Conservation (phyloP, 2,888 invertebrate species). For the Trissonchulus sp. region DNA sequence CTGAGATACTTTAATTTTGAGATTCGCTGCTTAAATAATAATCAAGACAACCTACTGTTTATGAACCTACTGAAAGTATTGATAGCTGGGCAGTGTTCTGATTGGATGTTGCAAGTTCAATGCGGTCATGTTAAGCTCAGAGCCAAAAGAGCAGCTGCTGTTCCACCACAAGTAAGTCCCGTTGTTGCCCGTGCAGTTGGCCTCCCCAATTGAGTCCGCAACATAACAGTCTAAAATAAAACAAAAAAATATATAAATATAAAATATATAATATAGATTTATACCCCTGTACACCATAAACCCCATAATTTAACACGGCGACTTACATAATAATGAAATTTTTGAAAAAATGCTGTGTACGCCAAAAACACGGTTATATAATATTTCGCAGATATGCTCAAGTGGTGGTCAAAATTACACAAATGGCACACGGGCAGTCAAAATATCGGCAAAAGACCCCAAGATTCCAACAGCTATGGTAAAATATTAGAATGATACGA, state of each 20-base stretch:
- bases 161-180: slow-evolving; percentile 16
- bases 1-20: too few relatives aligned
- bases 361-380: too few relatives aligned
- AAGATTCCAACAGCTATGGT: neutral
- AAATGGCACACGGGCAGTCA: neutral
- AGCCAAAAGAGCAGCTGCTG: neutral
- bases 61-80: slow-evolving; percentile 25
- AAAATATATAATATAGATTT: neutral
- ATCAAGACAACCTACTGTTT: too few relatives aligned
- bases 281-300: too few relatives aligned
- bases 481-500: slow-evolving; percentile 6
- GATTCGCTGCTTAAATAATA: too few relatives aligned
- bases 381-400: neutral
- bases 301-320: too few relatives aligned
- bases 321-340: too few relatives aligned
- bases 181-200: slow-evolving; percentile 4
- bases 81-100: slow-evolving; percentile 16
- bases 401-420: slow-evolving; percentile 5
- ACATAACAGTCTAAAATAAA: slow-evolving; percentile 24
- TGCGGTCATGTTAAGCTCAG: neutral
- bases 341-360: too few relatives aligned
- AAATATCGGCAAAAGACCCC: neutral
- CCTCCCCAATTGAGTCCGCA: neutral
- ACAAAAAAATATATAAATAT: neutral
- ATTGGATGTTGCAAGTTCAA: neutral